These are phyloP conservation scores for Ganaspis brasiliensis DNA, from an alignment of 2,888 invertebrate genomes.

Conservation along the genomic window DNA sequence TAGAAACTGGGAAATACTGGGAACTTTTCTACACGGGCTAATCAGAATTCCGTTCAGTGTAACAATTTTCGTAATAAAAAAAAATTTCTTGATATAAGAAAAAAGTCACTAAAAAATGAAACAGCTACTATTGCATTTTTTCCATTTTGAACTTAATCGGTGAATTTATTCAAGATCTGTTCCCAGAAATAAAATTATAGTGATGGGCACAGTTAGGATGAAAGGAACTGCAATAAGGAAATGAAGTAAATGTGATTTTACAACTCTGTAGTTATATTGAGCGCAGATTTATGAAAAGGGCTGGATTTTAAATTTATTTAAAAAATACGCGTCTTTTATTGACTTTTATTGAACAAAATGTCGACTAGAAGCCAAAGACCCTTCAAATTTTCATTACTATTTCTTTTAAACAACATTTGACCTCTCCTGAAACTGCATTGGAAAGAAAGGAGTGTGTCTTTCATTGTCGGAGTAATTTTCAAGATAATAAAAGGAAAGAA, in stretches of 20 bases:
- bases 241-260: neutral
- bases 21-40: no score
- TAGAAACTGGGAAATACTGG: no score
- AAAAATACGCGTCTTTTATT: slow-evolving; percentile 37
- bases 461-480: neutral
- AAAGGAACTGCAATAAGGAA: slow-evolving; percentile 5
- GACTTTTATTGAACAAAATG: neutral
- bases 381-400: neutral
- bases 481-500: slow-evolving; percentile 12
- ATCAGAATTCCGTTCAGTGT: no score
- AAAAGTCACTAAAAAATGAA: no score
- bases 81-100: no score
- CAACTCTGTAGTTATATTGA: neutral
- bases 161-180: slow-evolving; percentile 52
- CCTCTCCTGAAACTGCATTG: slow-evolving; percentile 5
- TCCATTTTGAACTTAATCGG: slow-evolving; percentile 53
- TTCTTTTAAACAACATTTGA: slow-evolving; percentile 23
- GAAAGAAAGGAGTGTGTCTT: neutral
- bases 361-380: neutral
- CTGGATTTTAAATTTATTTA: slow-evolving; percentile 21
- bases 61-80: no score
- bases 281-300: neutral
- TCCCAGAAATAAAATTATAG: slow-evolving; percentile 38
- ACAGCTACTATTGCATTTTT: slow-evolving; percentile 37
- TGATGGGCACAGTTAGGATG: neutral